Base-by-base conservation (phyloP, 2,113 vertebrate species). In the human region DNA sequence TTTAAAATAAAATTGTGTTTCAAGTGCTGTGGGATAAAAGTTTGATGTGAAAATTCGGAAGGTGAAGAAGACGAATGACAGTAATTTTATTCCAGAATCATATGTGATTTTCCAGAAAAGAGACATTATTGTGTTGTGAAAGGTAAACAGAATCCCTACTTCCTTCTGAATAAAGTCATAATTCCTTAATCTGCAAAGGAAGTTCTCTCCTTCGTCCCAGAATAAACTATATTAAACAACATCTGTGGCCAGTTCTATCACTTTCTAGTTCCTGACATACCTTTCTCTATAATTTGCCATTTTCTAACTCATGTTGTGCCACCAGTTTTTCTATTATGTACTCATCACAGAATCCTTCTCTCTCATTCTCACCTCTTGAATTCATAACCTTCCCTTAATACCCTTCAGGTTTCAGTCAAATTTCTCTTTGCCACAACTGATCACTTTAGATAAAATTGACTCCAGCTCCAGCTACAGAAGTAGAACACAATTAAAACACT, bases 181-280 rank as follows among this genome's bases (percentile, higher is more conserved):
- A 61, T 2, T 40, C n/a, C 9, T 70, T 85, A 43, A 17, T 16
- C 32, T 38, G 27, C 23, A 32, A 17, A n/a, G 22, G 40, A 48
- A 16, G 12, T 3, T 3, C 7, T 32, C 4, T 2, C n/a, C 7
- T 6, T 12, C 17, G 14, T 43, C 43, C 48, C 30, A 4, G 23
- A 32, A 52, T 43, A n/a, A 64, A 17, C 4, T 22, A 48, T 6
- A 73, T 32, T 20, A 82, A 73, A 55, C 23, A 55, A 8, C 20
- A 48, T 6, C 27, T 55, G 1, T 40, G 35, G 5, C 9, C 6
- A 38, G 5, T 59, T 80, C 55, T 20, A 4, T 52, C 7, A 43
- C 61, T 80, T 83, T 68, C 66, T 68, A 35, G 66, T 18, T 40
- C 16, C 25, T 50, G 9, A 35, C 57, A 61, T 70, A 20, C 12